phyloP scores from a whole-genome alignment of 2,113 vertebrate genomes.

The Zapus hudsonius region DNA sequence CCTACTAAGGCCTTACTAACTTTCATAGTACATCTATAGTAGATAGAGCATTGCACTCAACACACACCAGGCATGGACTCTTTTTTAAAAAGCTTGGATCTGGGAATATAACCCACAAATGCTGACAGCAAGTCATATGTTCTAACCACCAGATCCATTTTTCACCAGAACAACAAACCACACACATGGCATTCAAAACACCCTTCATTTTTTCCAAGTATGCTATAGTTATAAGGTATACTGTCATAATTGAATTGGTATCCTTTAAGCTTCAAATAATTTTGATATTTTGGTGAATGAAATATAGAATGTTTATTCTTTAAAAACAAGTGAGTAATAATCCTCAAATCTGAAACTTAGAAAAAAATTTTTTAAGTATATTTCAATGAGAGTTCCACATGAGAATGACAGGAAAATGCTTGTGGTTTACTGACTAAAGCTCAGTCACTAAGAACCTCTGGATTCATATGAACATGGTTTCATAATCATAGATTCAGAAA shows the following conservation, averaged over 20 bases:
- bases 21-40: background rate
- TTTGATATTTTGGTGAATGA: conserved; percentile 51
- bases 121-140: conserved; percentile 77
- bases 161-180: conserved; percentile 79
- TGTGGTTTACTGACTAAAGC: conserved; percentile 65
- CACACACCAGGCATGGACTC: background rate
- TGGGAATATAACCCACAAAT: conserved; percentile 78
- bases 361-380: background rate
- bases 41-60: conserved; percentile 24
- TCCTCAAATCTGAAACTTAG: conserved; percentile 19
- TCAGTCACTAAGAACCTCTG: conserved; percentile 60
- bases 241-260: conserved; percentile 55
- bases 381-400: background rate
- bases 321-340: conserved; percentile 48
- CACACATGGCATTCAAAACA: conserved; percentile 67
- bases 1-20: conserved; percentile 14
- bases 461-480: background rate
- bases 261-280: conserved; percentile 46
- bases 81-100: conserved; percentile 42
- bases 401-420: conserved; percentile 53
- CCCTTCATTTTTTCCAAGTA: conserved; percentile 65
- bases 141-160: conserved; percentile 76
- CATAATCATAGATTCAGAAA: background rate
- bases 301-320: conserved; percentile 51
- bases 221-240: conserved; percentile 59